Evolutionary conservation across 2,888 invertebrate genomes (phyloP), one percentile per base, ranked within the genome.

Genomic region (Tenthredo notha): DNA sequence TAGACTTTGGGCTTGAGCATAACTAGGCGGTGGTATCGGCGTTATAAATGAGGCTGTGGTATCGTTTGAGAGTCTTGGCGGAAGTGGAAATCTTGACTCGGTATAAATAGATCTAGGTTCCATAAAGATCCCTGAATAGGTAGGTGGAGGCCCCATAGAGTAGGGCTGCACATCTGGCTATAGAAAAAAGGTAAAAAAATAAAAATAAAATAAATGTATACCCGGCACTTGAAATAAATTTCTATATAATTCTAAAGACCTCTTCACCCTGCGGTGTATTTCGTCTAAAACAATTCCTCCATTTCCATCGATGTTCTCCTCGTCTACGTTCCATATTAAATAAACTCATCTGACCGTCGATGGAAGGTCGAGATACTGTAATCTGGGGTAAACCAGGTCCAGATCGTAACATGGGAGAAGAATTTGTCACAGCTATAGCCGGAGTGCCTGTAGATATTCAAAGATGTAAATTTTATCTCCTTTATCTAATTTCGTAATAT

Each of bases 1-100:
- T 21, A 88, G 86, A 47, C 86, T 87, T 84, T 88, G 87, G 67
- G 87, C 61, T 86, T 89, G 88, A 21, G 85, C 86, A 37, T 88
- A 89, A 77, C 86, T 88, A 0, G 88, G 89, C 0, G 88, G 89
- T 37, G 88, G 88, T 67, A 85, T 85, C 29, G 86, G 86, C 10
- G 87, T 85, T 47, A 86, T 43, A 72, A 88, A 85, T 15, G 88
- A 87, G 10, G 86, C 86, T 50, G 58, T 50, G 82, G 85, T 77
- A 72, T 84, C 83, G 43, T 61, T 43, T 0, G 61, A 67, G 10
- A 54, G 40, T 7, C 85, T 74, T 18, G 65, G 61, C 33, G 84
- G 85, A 15, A 85, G 72, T 29, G 70, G 65, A 10, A 75, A 21
- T 25, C 82, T 85, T 6, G 77, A 70, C 18, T 43, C 77, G 25